Conservation (phyloP, 2,888 invertebrate species). For the Spatulosminthurus flaviceps region DNA sequence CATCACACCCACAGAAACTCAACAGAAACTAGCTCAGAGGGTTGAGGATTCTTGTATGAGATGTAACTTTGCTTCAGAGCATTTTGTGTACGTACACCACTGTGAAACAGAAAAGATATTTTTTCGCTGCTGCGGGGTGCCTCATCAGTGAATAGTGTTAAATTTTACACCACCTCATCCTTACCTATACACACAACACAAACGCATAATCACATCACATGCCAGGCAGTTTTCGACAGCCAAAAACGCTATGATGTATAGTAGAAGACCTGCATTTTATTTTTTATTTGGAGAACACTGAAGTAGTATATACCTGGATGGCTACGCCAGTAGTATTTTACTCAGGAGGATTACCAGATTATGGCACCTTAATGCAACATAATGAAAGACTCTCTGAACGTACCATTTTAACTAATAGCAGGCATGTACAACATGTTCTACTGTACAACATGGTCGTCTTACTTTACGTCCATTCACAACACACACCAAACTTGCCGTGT, state of each 20-base stretch:
- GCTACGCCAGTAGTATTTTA: not conserved
- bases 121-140: conserved; percentile 39
- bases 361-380: conserved; percentile 26
- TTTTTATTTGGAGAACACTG: not conserved
- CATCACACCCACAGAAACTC: not conserved
- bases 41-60: not conserved
- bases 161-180: conserved; percentile 30
- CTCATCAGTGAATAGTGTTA: conserved; percentile 32
- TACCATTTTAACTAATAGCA: conserved; percentile 21
- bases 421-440: not conserved
- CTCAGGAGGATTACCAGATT: conserved; percentile 40
- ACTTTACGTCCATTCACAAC: not conserved
- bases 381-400: conserved; percentile 31
- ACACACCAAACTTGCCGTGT: too few species aligned
- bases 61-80: conserved; percentile 25
- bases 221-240: conserved; percentile 14
- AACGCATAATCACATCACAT: conserved; percentile 4
- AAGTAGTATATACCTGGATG: not conserved
- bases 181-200: not conserved
- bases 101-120: conserved; percentile 35
- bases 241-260: not conserved
- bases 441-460: not conserved
- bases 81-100: not conserved
- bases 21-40: not conserved
- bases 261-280: not conserved